phyloP scores from a whole-genome alignment of 64 coral and sea anemone species.

The Porites lutea region DNA sequence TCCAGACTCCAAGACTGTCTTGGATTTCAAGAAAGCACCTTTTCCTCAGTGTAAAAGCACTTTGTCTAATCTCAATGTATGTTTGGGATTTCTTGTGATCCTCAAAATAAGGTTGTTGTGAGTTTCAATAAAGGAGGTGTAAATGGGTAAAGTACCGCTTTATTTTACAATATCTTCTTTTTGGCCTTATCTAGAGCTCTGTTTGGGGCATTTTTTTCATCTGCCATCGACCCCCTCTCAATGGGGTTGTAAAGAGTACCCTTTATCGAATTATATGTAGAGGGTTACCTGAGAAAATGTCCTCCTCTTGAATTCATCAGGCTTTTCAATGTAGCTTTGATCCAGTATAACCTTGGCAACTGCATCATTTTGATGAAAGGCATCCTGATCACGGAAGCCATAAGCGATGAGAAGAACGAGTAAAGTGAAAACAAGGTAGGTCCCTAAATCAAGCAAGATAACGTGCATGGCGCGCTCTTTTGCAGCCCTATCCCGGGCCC shows the following conservation, averaged over 20 bases:
- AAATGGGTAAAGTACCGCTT: too few species aligned
- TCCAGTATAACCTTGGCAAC: slow-evolving; percentile 49
- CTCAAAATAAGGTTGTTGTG: too few species aligned
- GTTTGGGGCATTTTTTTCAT: too few species aligned
- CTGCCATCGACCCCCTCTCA: too few species aligned
- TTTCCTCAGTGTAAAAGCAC: too few species aligned
- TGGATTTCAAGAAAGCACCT: too few species aligned
- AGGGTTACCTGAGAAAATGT: slow-evolving; percentile 65
- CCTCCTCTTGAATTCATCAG: not conserved
- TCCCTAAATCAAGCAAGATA: slow-evolving; percentile 71
- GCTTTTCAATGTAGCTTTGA: slow-evolving; percentile 7
- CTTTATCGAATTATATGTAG: not conserved
- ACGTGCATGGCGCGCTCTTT: slow-evolving; percentile 78
- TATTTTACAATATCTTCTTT: too few species aligned
- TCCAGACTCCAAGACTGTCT: too few species aligned
- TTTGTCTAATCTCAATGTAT: too few species aligned
- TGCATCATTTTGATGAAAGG: slow-evolving; percentile 69
- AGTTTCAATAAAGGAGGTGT: too few species aligned
- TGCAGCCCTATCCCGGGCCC: slow-evolving; percentile 67
- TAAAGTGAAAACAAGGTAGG: slow-evolving; percentile 71
- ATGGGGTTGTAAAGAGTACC: not conserved
- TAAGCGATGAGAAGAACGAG: slow-evolving; percentile 93
- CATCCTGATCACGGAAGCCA: slow-evolving; percentile 68
- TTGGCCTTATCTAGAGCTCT: too few species aligned
- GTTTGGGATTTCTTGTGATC: too few species aligned